These are phyloP conservation scores for Montipora sp. DNA, from an alignment of 64 coral and sea anemone species.

Conservation along the genomic window DNA sequence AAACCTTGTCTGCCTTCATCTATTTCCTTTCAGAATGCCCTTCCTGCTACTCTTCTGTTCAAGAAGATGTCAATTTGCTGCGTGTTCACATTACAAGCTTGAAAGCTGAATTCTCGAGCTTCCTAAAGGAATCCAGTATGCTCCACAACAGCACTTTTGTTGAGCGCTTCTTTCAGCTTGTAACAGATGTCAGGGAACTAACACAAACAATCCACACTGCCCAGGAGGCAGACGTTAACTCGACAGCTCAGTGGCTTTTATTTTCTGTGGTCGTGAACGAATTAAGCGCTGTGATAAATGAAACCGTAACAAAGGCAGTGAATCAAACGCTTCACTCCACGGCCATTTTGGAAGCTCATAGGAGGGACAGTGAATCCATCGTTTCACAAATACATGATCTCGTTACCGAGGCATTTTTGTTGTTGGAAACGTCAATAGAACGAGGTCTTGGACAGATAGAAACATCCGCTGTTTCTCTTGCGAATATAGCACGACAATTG, in stretches of 20 bases:
- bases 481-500: constrained; percentile 10
- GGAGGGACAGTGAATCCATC: constrained; percentile 17
- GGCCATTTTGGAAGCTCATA: constrained; percentile 28
- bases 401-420: not conserved
- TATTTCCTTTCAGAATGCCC: constrained; percentile 57
- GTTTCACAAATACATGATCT: constrained; percentile 48
- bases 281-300: constrained; percentile 34
- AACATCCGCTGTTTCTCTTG: not conserved
- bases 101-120: not conserved
- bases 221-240: constrained; percentile 15
- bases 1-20: no score
- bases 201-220: constrained; percentile 10
- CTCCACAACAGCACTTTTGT: constrained; percentile 43
- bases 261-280: constrained; percentile 15
- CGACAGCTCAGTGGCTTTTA: constrained; percentile 38
- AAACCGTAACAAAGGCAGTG: constrained; percentile 8
- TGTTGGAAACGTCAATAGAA: constrained; percentile 4
- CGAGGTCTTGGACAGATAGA: constrained; percentile 20
- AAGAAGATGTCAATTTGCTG: constrained; percentile 65
- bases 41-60: constrained; percentile 69
- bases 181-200: constrained; percentile 26
- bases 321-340: constrained; percentile 20
- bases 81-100: constrained; percentile 45
- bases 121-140: constrained; percentile 39
- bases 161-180: constrained; percentile 47